phyloP scores from a whole-genome alignment of 2,113 vertebrate genomes.

The Steatornis caripensis region DNA sequence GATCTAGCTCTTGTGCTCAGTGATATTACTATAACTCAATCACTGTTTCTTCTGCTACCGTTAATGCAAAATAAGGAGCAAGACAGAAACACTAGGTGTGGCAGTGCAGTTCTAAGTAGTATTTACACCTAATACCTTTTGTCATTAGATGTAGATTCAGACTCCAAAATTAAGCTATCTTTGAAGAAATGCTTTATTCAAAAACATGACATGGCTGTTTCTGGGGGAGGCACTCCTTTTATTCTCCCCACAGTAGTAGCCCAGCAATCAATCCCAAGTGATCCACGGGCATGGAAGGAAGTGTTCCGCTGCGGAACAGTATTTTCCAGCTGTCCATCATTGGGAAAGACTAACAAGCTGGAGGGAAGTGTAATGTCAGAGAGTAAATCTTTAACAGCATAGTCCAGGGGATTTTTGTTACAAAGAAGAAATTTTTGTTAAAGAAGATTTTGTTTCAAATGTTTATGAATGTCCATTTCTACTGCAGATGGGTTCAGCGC shows the following conservation, averaged over 20 bases:
- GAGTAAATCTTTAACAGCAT: background rate
- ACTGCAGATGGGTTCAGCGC: background rate
- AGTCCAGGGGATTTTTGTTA: background rate
- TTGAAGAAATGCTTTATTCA: background rate
- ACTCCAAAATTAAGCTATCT: background rate
- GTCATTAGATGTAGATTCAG: background rate
- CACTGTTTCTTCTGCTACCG: background rate
- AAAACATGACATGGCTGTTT: background rate
- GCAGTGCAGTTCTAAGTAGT: background rate
- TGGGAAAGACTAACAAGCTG: background rate
- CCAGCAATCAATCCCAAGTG: background rate
- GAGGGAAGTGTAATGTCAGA: background rate
- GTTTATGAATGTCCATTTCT: background rate
- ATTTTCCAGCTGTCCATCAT: background rate
- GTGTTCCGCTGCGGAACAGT: background rate
- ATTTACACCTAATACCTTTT: background rate
- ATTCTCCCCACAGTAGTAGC: background rate
- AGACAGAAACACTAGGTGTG: background rate
- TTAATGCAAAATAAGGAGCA: background rate
- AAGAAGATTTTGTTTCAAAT: background rate
- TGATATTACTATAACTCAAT: background rate
- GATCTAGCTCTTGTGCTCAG: background rate
- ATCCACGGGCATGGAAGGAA: background rate
- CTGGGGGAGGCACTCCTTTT: background rate
- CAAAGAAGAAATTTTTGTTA: no score